Evolutionary conservation across 2,888 invertebrate species (phyloP).

Genomic region (Sinhomidia bicolor): DNA sequence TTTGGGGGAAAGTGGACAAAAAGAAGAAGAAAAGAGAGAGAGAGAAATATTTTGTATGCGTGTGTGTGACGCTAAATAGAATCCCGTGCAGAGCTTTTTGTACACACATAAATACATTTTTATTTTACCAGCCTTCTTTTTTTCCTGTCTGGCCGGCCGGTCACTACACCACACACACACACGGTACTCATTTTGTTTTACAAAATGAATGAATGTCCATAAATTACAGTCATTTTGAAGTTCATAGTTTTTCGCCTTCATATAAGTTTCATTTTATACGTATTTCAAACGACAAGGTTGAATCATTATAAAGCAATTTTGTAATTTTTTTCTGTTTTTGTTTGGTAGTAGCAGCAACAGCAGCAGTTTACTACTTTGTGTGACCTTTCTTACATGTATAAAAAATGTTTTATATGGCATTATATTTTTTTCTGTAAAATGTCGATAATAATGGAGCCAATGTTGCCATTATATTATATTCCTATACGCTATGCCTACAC

Average conservation of each 20-base stretch:
- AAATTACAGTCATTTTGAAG: slow-evolving; percentile 42
- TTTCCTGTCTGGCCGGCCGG: neutral
- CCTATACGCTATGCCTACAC: too few relatives aligned
- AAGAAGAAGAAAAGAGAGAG: too few relatives aligned
- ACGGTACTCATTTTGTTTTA: slow-evolving; percentile 32
- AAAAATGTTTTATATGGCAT: neutral
- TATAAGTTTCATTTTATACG: neutral
- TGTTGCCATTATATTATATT: too few relatives aligned
- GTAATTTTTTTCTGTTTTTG: too few relatives aligned
- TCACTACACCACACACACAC: too few relatives aligned
- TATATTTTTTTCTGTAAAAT: slow-evolving; percentile 3
- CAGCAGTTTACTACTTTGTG: too few relatives aligned
- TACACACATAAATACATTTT: neutral
- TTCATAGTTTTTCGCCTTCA: neutral
- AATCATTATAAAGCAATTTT: slow-evolving; percentile 66
- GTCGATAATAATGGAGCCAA: neutral
- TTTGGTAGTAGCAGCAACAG: neutral
- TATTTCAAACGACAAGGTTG: neutral
- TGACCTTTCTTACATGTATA: neutral
- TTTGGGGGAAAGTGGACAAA: slow-evolving; percentile 50
- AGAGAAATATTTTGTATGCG: too few relatives aligned
- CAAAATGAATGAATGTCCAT: slow-evolving; percentile 35
- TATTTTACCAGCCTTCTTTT: neutral
- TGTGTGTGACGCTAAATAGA: neutral
- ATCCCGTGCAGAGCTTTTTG: neutral